Conservation (phyloP, 2,113 vertebrate species). For the Melanostigma gelatinosum region DNA sequence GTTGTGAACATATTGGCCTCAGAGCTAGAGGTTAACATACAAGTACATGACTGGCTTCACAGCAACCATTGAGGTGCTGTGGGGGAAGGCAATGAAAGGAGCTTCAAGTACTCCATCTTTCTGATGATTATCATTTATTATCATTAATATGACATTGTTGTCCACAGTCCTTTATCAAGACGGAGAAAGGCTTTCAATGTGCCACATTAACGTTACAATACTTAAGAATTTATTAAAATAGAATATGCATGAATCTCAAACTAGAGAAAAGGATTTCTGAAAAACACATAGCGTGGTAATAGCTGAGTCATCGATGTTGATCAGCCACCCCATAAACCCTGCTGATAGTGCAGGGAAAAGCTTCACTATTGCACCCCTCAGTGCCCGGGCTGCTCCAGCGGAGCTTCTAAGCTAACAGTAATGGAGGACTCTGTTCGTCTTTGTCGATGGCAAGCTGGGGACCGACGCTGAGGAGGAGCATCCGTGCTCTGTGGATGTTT, state of each 20-base stretch:
- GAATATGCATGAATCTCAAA: too few species aligned
- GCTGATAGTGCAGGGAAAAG: slow-evolving; percentile 2
- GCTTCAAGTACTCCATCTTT: background rate
- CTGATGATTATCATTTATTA: background rate
- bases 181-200: background rate
- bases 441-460: slow-evolving; percentile 3
- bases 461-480: background rate
- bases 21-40: background rate
- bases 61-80: background rate
- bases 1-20: background rate
- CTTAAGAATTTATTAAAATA: too few species aligned
- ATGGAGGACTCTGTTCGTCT: slow-evolving; percentile 17
- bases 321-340: background rate
- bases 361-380: background rate
- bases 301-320: slow-evolving; percentile 23
- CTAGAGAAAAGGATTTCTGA: too few species aligned
- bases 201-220: background rate
- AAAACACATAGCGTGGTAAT: slow-evolving; percentile 1
- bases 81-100: background rate
- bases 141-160: background rate
- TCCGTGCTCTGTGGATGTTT: background rate
- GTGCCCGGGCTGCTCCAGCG: background rate
- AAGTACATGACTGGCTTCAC: background rate
- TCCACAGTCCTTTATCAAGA: background rate
- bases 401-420: slow-evolving; percentile 1